Evolutionary conservation across 1,140 invertebrate species (phyloP), one percentile per base, ranked within the genome.

Genomic region (Drosophila quadrilineata): DNA sequence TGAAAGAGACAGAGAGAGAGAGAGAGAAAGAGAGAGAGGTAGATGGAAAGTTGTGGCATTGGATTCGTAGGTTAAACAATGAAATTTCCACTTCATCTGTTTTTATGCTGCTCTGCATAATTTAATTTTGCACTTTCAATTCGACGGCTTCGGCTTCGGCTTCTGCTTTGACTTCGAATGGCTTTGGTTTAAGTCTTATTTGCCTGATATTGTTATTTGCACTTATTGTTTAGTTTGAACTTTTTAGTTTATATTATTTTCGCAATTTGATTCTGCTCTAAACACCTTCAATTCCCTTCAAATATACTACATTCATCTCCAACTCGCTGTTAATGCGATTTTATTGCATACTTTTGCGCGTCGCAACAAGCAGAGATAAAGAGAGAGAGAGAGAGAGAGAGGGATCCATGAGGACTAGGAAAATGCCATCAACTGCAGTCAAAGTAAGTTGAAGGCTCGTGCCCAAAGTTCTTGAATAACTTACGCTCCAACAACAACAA

Each of bases 81-180:
- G 77, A 84, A 82, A 82, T 82, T 82, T 82, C 77, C 77, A 84
- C 77, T 82, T 82, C 77, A 82, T 82, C 77, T 82, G 77, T 66
- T 82, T 82, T 82, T 84, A 82, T 82, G 77, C 77, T 84, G 73
- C 77, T 84, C 77, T 82, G 77, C 77, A 84, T 82, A 82, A 82
- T 82, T 82, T 77, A 70, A 82, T 84, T 84, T 84, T 84, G 73
- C 77, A 84, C 77, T 73, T 82, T 82, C 68, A 70, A 82, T 76
- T 72, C 62, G 43, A 54, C 41, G 24, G 31, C 53, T 43, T 38
- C 63, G 9, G 43, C 50, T 46, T 33, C n/a, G n/a, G n/a, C n/a
- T n/a, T n/a, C n/a, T n/a, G n/a, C n/a, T n/a, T n/a, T 65, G n/a
- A 36, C 40, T 45, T 31, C 12, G 57, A n/a, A n/a, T 65, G n/a